Conservation (phyloP, 2,113 vertebrate species). For the Anoplopoma fimbria region DNA sequence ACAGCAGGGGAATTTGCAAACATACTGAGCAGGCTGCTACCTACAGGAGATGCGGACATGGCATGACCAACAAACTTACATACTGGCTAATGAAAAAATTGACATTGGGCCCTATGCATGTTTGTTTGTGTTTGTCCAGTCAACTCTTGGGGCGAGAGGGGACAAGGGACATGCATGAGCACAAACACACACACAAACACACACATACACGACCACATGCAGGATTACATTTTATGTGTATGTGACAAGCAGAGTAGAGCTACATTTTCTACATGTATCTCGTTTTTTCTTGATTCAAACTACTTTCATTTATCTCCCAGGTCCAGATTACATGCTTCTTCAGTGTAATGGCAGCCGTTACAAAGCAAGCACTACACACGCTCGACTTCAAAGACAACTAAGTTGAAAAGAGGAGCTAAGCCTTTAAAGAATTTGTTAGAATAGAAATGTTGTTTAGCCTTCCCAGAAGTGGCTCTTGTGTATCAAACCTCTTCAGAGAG, state of each 20-base stretch:
- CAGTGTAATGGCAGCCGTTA: conserved; percentile 45
- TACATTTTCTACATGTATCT: conserved; percentile 17
- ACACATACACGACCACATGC: not conserved
- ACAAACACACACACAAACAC: not conserved
- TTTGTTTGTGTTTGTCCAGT: conserved; percentile 8
- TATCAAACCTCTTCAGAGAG: conserved; percentile 57
- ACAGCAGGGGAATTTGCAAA: too few relatives aligned
- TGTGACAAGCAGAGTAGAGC: not conserved
- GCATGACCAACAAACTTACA: conserved; percentile 9
- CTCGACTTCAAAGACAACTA: conserved; percentile 62
- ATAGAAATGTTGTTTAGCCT: conserved; percentile 39
- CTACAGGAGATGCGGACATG: conserved; percentile 8
- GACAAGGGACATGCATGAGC: not conserved
- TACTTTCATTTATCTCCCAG: conserved; percentile 50
- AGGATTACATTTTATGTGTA: conserved; percentile 13
- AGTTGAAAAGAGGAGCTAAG: conserved; percentile 63
- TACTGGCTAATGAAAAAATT: conserved; percentile 9
- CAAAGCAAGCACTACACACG: conserved; percentile 39
- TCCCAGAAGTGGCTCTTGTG: conserved; percentile 54
- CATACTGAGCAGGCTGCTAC: not conserved
- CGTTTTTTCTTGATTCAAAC: conserved; percentile 35
- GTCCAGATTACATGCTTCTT: conserved; percentile 63
- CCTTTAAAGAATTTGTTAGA: conserved; percentile 45
- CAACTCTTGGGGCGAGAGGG: not conserved
- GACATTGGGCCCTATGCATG: not conserved